These are phyloP conservation scores for Acanthosepion pharaonis DNA, from an alignment of 2,888 invertebrate species.

Conservation along the genomic window DNA sequence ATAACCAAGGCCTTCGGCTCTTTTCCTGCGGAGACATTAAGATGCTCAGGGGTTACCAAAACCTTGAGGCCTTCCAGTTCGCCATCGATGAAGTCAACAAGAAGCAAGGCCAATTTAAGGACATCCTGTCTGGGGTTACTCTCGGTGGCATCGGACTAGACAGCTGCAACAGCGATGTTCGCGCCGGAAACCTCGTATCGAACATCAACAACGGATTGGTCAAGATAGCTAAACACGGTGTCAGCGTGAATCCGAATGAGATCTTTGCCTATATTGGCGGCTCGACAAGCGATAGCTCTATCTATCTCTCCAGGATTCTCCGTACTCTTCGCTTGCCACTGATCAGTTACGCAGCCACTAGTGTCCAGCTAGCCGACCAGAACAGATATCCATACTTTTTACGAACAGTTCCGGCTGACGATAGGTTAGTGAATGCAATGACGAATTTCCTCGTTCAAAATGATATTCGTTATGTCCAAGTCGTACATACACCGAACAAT, in stretches of 20 bases:
- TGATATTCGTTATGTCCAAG: conserved; percentile 74
- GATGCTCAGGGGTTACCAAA: conserved; percentile 67
- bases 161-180: conserved; percentile 66
- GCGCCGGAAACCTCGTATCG: conserved; percentile 69
- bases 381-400: conserved; percentile 66
- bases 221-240: conserved; percentile 57
- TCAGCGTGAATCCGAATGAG: conserved; percentile 59
- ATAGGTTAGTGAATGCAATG: conserved; percentile 68
- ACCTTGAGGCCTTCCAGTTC: conserved; percentile 71
- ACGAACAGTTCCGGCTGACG: conserved; percentile 68
- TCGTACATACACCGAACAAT: conserved; percentile 63
- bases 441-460: conserved; percentile 71
- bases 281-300: conserved; percentile 63
- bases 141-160: conserved; percentile 70
- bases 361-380: conserved; percentile 59
- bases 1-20: conserved; percentile 58
- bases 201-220: conserved; percentile 67
- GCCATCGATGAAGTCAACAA: conserved; percentile 68
- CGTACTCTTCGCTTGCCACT: conserved; percentile 67
- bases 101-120: conserved; percentile 66
- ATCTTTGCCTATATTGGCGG: conserved; percentile 68
- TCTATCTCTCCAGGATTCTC: conserved; percentile 65
- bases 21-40: conserved; percentile 70
- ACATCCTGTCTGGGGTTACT: conserved; percentile 62
- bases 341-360: conserved; percentile 66